These are phyloP conservation scores for Hermodice carunculata DNA, from an alignment of 2,888 invertebrate genomes.

Conservation along the genomic window DNA sequence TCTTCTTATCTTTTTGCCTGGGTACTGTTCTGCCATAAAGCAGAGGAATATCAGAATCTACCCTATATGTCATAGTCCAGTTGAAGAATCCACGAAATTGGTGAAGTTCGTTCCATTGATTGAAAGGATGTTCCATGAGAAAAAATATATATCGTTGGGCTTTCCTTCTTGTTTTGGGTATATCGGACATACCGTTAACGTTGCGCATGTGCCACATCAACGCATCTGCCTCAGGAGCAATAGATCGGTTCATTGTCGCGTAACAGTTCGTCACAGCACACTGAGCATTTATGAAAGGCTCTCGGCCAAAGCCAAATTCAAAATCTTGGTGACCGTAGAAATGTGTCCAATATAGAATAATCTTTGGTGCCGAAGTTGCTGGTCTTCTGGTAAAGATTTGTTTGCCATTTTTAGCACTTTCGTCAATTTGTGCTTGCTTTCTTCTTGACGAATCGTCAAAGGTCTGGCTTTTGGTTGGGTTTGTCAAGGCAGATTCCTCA, in stretches of 20 bases:
- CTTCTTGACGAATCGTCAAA: no score
- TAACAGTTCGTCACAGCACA: constrained; percentile 31
- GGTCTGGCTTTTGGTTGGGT: no score
- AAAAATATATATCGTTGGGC: constrained; percentile 22
- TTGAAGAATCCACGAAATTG: constrained; percentile 38
- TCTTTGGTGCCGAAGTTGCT: no score
- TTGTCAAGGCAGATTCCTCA: no score
- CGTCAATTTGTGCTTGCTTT: no score
- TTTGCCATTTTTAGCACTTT: no score
- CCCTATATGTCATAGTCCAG: constrained; percentile 46
- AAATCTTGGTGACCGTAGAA: constrained; percentile 27
- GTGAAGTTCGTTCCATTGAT: constrained; percentile 22
- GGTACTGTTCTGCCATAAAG: constrained; percentile 32
- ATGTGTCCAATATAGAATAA: constrained; percentile 34
- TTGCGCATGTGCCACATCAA: constrained; percentile 36
- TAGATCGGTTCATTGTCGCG: constrained; percentile 19
- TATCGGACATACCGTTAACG: not conserved
- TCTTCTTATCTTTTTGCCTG: not conserved
- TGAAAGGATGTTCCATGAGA: constrained; percentile 21
- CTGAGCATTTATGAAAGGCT: constrained; percentile 25
- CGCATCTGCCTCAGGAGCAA: constrained; percentile 24
- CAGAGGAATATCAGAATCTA: constrained; percentile 43
- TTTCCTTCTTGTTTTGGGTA: constrained; percentile 1
- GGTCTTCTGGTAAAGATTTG: no score
- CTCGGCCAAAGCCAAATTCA: constrained; percentile 30